A percentile compares a stretch with the other conserved stretches of the same genome.
Conservation (phyloP, 2,113 vertebrate genomes). For the Cygnus buccinator region DNA sequence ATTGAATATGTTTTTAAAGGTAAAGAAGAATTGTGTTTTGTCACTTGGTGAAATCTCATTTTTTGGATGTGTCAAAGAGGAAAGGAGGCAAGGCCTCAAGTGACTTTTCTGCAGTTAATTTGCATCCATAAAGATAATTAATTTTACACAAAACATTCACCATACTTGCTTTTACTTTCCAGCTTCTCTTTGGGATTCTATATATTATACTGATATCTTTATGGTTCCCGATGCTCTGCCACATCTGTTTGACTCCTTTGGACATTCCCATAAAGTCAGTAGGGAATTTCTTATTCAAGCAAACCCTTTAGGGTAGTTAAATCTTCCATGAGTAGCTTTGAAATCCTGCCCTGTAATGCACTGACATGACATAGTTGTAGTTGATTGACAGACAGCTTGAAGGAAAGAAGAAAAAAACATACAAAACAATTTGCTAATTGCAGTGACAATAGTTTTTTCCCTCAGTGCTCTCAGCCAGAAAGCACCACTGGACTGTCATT, state of each 20-base stretch:
- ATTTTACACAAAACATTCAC: not conserved
- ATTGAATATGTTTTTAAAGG: constrained; percentile 3
- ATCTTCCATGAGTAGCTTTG: not conserved
- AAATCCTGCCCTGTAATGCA: not conserved
- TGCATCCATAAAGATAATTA: not conserved
- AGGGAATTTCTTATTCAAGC: not conserved
- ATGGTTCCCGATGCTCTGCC: not conserved
- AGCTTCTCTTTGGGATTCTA: not conserved
- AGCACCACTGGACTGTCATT: not conserved
- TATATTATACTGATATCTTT: not conserved
- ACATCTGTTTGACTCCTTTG: not conserved
- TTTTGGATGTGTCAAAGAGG: not conserved
- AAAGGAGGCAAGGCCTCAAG: not conserved
- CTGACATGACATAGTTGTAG: not conserved
- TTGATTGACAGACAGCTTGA: not conserved
- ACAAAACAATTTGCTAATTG: not conserved
- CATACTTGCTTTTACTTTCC: not conserved
- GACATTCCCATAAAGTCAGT: not conserved
- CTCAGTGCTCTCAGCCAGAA: not conserved
- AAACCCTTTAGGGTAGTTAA: not conserved
- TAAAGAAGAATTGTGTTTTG: not conserved
- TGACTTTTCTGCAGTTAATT: not conserved
- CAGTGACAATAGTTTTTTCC: not conserved
- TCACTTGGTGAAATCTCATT: constrained; percentile 12
- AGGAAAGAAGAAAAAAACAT: not conserved